Percentiles rank a stretch among this genome's conserved stretches.
phyloP scores from a whole-genome alignment of 2,797 vertebrate species.

The Liasis olivaceus region DNA sequence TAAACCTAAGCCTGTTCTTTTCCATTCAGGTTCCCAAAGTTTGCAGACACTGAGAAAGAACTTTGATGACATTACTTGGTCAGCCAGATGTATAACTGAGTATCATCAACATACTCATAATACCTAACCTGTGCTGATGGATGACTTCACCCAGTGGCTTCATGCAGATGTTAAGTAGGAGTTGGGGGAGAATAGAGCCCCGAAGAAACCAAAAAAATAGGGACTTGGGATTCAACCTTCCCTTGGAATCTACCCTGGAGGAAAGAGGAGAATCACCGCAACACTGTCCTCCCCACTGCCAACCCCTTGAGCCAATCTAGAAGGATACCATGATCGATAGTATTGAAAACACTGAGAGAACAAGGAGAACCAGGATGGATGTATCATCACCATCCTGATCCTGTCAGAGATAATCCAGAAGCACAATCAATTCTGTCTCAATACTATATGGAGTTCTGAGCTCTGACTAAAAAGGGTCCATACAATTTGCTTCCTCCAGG shows the following conservation, averaged over 20 bases:
- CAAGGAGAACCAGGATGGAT: neutral
- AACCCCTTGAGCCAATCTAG: neutral
- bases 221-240: neutral
- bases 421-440: neutral
- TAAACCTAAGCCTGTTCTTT: neutral
- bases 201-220: neutral
- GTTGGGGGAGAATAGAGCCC: neutral
- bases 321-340: too few relatives aligned
- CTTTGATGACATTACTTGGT: neutral
- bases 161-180: neutral
- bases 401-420: neutral
- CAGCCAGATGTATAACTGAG: neutral
- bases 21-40: neutral
- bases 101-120: neutral
- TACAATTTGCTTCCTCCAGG: neutral
- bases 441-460: neutral
- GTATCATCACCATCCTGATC: neutral
- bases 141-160: neutral
- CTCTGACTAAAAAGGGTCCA: neutral
- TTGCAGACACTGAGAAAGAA: neutral
- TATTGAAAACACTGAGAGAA: neutral
- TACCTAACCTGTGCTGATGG: neutral
- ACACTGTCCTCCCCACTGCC: neutral
- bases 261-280: neutral
- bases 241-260: neutral